These are phyloP conservation scores for Drosophila falleni DNA, from an alignment of 2,888 invertebrate species.

Conservation along the genomic window DNA sequence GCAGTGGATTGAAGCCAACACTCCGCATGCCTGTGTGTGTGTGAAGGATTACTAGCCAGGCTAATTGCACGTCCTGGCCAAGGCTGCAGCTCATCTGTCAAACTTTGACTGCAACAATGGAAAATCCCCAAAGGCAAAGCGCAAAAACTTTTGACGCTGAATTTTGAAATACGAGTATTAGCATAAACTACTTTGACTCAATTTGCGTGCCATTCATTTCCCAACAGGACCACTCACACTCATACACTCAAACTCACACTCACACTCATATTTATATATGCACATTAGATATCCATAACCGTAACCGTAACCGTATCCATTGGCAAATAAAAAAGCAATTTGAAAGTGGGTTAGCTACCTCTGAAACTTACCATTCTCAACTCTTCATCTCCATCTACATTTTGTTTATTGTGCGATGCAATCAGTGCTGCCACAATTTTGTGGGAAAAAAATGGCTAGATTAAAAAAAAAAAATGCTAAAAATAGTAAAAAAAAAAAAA, in stretches of 20 bases:
- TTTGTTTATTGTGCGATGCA: constrained; percentile 4
- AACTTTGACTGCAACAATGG: constrained; percentile 49
- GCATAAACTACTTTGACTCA: constrained; percentile 66
- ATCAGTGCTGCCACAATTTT: too few relatives aligned
- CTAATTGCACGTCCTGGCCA: constrained; percentile 33
- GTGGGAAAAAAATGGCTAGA: too few relatives aligned
- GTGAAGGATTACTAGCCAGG: constrained; percentile 41
- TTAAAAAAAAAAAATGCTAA: too few relatives aligned
- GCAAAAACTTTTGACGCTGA: constrained; percentile 57
- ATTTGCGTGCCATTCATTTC: constrained; percentile 47
- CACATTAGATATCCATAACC: constrained; percentile 39
- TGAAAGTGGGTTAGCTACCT: constrained; percentile 65
- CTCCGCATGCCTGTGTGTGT: constrained; percentile 57
- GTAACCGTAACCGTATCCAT: constrained; percentile 55
- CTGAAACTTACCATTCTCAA: constrained; percentile 14
- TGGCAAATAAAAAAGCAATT: constrained; percentile 77
- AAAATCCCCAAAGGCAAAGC: constrained; percentile 20
- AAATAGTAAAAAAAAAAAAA: too few relatives aligned
- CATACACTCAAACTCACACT: not conserved
- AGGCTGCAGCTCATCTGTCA: constrained; percentile 42
- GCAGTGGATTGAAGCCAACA: constrained; percentile 53
- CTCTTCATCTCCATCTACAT: not conserved
- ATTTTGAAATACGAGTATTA: constrained; percentile 47
- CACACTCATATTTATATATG: constrained; percentile 3
- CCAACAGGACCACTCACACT: constrained; percentile 22